These are phyloP conservation scores for Trypoxylus dichotomus DNA, from an alignment of 1,140 invertebrate genomes.

Conservation along the genomic window DNA sequence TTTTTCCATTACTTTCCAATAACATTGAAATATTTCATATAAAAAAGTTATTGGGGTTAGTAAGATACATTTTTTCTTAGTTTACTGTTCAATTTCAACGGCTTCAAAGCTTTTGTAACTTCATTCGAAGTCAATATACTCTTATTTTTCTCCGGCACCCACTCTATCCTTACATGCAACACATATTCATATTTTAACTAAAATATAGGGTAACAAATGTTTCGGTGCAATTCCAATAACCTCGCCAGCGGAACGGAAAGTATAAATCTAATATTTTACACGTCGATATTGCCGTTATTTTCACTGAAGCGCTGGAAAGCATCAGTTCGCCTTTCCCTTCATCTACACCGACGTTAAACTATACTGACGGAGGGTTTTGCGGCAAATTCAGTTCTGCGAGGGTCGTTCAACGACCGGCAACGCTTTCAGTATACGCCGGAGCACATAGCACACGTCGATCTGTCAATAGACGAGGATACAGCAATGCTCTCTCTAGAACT, in stretches of 20 bases:
- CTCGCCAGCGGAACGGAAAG: not conserved
- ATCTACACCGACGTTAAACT: not conserved
- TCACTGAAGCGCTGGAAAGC: not conserved
- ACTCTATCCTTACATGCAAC: not conserved
- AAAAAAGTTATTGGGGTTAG: no score
- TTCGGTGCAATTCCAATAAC: not conserved
- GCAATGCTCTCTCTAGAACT: not conserved
- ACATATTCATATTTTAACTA: not conserved
- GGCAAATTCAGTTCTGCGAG: not conserved
- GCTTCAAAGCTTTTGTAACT: no score
- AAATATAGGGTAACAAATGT: not conserved
- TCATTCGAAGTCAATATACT: no score
- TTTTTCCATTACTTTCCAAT: no score
- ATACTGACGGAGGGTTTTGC: not conserved
- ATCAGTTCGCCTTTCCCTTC: not conserved
- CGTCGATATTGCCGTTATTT: not conserved
- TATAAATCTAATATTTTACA: not conserved
- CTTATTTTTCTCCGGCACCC: no score
- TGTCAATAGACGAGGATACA: not conserved
- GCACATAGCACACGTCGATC: not conserved
- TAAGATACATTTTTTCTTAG: no score
- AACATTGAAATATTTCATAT: no score
- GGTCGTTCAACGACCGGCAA: not conserved
- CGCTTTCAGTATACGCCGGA: not conserved
- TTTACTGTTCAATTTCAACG: no score